Percentiles rank a stretch among this genome's conserved stretches.
Conservation (phyloP, 2,888 invertebrate species). For the Sialis lutaria region DNA sequence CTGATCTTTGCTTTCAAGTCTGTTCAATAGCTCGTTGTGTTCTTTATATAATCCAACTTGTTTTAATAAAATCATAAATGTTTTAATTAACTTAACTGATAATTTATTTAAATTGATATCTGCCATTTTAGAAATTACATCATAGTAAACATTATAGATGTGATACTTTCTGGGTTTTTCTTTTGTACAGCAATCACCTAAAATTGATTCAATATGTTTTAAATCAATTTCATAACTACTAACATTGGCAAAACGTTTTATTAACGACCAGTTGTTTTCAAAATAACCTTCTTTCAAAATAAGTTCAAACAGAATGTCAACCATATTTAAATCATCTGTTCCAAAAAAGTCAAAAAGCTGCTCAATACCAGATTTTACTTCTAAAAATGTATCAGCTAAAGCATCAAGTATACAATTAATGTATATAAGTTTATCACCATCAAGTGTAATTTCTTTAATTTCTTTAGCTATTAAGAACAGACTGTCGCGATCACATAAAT, state of each 20-base stretch:
- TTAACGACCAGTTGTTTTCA: background rate
- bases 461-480: background rate
- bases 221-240: background rate
- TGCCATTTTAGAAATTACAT: background rate
- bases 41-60: background rate
- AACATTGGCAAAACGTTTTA: background rate
- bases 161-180: background rate
- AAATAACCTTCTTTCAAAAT: background rate
- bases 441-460: background rate
- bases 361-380: background rate
- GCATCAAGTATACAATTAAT: background rate
- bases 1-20: too few relatives aligned
- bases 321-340: background rate
- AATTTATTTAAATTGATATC: background rate
- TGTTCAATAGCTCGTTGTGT: background rate
- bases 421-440: background rate
- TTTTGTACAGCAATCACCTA: background rate
- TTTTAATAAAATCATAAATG: background rate
- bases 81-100: background rate
- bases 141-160: background rate
- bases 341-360: background rate
- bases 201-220: background rate
- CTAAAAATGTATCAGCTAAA: background rate
- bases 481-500: background rate
- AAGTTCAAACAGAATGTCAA: background rate